Base-by-base conservation (phyloP, 2,888 invertebrate species). In the Luffia ferchaultella region DNA sequence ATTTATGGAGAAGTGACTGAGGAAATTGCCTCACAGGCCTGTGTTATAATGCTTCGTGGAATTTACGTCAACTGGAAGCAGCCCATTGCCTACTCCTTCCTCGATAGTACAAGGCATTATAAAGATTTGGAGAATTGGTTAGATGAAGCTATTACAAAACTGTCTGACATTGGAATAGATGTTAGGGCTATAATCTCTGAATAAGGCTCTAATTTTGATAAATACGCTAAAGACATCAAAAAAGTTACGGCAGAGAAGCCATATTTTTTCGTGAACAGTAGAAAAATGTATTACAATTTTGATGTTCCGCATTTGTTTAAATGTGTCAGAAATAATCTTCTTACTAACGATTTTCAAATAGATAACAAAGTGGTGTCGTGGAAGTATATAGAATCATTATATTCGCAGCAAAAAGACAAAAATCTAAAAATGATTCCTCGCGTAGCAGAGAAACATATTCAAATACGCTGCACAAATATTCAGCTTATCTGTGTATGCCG, bases 1-100 rank as follows among this genome's bases (percentile, higher is more conserved):
- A 53, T 62, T 0, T 58, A 61, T 52, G 60, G 61, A 15, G 45
- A 47, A 48, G 52, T 57, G n/a, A 49, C 58, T 5, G 9, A 46
- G 3, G 30, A 46, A 46, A 20, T 46, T n/a, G 20, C 46, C 7
- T n/a, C 9, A 43, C 1, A 50, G 48, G 56, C 54, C 12, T 56
- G 7, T 44, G 54, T 52, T 1, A 55, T 60, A 50, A 60, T 59
- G 59, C 53, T 60, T 9, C 50, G 50, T 55, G 57, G 54, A 7
- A 60, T 60, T 19, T 47, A 48, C n/a, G 30, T 48, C 1, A 52
- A 62, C 3, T 63, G 62, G 61, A 57, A 58, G 18, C 62, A 60
- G 51, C 59, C 60, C 16, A 18, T 61, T 20, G 59, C 57, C 1
- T 61, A 60, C 42, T 48, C 58, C 2, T 50, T 61, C 2, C 46